A percentile compares a stretch with the other conserved stretches of the same genome.
phyloP scores from a whole-genome alignment of 2,113 vertebrate genomes.

The Solea solea region DNA sequence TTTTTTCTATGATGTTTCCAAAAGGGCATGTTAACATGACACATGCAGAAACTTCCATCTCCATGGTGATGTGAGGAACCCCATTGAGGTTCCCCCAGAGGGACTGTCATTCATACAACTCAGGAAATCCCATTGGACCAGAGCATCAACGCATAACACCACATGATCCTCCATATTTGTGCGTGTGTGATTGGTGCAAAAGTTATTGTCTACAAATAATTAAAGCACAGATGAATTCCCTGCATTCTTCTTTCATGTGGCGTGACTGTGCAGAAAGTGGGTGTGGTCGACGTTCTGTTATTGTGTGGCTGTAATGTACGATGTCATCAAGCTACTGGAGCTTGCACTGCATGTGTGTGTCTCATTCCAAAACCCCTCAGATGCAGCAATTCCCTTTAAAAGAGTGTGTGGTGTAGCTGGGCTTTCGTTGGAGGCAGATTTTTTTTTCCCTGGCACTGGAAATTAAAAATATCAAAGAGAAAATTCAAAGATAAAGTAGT shows the following conservation, averaged over 20 bases:
- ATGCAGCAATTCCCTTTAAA: constrained; percentile 78
- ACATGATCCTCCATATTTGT: background rate
- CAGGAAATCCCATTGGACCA: constrained; percentile 75
- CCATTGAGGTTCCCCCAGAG: constrained; percentile 55
- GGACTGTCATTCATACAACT: constrained; percentile 79
- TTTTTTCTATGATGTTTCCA: constrained; percentile 55
- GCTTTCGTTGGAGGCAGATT: constrained; percentile 21
- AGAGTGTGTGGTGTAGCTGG: constrained; percentile 48
- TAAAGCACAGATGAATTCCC: constrained; percentile 67
- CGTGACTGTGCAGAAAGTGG: constrained; percentile 34
- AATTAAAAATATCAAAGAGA: background rate
- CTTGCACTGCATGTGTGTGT: constrained; percentile 45
- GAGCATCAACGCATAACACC: constrained; percentile 48
- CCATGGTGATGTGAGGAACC: constrained; percentile 44
- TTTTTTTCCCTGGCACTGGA: constrained; percentile 32
- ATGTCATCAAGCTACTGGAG: constrained; percentile 66
- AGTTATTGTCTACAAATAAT: constrained; percentile 67
- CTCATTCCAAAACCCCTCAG: constrained; percentile 50
- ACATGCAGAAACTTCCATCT: constrained; percentile 46
- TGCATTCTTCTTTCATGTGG: constrained; percentile 23
- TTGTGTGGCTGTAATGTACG: constrained; percentile 40
- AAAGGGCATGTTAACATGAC: constrained; percentile 59
- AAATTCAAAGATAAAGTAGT: background rate
- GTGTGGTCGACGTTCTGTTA: constrained; percentile 15
- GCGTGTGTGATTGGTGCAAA: constrained; percentile 13